Evolutionary conservation across 2,888 invertebrate genomes (phyloP).

Genomic region (Napeogenes sylphis): DNA sequence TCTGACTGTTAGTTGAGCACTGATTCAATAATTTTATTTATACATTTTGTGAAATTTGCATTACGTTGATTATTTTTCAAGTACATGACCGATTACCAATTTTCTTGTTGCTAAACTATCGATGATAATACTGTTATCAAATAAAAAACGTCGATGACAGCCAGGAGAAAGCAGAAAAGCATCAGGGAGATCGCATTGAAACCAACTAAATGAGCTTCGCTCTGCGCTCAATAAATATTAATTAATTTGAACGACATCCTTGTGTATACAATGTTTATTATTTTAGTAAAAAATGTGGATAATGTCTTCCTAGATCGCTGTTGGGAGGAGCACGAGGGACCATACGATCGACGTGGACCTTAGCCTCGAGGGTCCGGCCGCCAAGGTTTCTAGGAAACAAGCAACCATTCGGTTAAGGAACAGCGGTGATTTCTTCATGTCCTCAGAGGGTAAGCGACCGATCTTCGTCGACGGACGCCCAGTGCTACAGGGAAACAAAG

Average conservation of each 20-base stretch:
- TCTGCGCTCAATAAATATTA: too few species aligned
- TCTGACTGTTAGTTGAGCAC: too few species aligned
- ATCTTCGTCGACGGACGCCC: slow-evolving; percentile 96
- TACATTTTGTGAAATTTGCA: too few species aligned
- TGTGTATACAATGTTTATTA: slow-evolving; percentile 15
- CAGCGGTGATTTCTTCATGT: slow-evolving; percentile 96
- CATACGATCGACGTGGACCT: slow-evolving; percentile 95
- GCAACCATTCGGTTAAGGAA: slow-evolving; percentile 93
- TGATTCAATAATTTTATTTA: too few species aligned
- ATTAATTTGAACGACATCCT: not conserved
- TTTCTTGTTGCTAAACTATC: too few species aligned
- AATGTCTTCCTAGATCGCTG: slow-evolving; percentile 82
- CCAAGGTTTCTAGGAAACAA: slow-evolving; percentile 94
- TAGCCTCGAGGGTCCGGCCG: slow-evolving; percentile 94
- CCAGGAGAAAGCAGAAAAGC: too few species aligned
- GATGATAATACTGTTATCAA: too few species aligned
- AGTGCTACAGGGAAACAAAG: slow-evolving; percentile 91
- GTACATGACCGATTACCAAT: too few species aligned
- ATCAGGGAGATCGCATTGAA: too few species aligned
- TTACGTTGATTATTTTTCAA: too few species aligned
- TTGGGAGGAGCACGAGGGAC: slow-evolving; percentile 93
- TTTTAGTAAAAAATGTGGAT: not conserved
- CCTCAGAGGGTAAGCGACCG: slow-evolving; percentile 96
- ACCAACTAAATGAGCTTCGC: not conserved
- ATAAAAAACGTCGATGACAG: too few species aligned